Percentiles rank a stretch among this genome's conserved stretches.
Conservation (phyloP, 2,888 invertebrate species). For the Tipula unca region DNA sequence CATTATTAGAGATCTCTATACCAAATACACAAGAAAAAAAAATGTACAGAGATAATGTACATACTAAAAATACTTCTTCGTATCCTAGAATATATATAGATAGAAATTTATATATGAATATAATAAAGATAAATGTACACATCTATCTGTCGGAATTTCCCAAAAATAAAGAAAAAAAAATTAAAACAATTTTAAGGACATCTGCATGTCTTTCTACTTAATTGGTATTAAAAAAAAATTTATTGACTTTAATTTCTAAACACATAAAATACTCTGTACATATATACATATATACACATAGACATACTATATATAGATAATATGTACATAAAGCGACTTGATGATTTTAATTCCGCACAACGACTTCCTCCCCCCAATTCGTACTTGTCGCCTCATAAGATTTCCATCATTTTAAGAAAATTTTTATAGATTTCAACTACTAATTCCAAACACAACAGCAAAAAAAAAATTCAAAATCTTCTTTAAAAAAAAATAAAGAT, state of each 20-base stretch:
- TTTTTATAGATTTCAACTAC: not conserved
- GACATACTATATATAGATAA: not conserved
- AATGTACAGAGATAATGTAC: not conserved
- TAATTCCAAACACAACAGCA: not conserved
- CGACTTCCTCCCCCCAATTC: not conserved
- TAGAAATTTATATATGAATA: not conserved
- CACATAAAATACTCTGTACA: not conserved
- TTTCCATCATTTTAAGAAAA: conserved; percentile 8
- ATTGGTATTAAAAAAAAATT: conserved; percentile 36
- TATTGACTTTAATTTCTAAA: not conserved
- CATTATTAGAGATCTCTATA: not conserved
- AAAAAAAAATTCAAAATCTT: not conserved
- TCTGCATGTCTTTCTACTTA: conserved; percentile 36
- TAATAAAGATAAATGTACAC: not conserved
- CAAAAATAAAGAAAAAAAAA: not conserved
- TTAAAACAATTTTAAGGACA: conserved; percentile 30
- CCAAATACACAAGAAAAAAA: not conserved
- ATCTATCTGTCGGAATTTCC: conserved; percentile 2
- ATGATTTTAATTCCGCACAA: not conserved
- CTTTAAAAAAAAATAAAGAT: not conserved
- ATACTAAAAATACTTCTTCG: not conserved
- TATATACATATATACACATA: not conserved
- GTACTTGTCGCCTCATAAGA: not conserved
- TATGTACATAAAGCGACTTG: not conserved
- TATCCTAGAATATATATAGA: not conserved